Conservation (phyloP, 2,797 vertebrate genomes). For the Myripristis jacobus region DNA sequence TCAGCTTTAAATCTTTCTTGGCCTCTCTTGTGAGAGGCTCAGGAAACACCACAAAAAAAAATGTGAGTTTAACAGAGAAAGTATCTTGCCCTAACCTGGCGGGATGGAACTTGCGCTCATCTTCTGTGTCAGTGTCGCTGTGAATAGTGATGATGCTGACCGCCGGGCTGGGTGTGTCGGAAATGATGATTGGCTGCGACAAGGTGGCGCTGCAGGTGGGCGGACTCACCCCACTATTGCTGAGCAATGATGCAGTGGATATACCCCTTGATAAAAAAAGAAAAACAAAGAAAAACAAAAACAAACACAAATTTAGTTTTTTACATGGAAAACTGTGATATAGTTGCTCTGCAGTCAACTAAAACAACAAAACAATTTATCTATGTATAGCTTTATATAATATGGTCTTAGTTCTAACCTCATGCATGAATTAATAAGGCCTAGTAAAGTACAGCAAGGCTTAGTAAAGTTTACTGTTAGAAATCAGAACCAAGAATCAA, state of each 20-base stretch:
- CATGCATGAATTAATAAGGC: no score
- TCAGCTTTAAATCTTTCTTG: no score
- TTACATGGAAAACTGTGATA: background rate
- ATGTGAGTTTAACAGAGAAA: background rate
- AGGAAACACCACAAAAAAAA: no score
- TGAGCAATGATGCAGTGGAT: slow-evolving; percentile 82
- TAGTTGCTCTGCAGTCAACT: no score
- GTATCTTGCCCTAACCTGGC: slow-evolving; percentile 82
- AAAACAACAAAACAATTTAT: no score
- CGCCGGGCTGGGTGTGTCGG: slow-evolving; percentile 96
- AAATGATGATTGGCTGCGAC: slow-evolving; percentile 96
- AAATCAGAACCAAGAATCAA: no score
- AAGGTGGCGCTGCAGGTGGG: slow-evolving; percentile 82
- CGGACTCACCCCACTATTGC: slow-evolving; percentile 83
- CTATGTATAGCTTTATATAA: no score
- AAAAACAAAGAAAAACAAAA: background rate
- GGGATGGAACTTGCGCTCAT: slow-evolving; percentile 95
- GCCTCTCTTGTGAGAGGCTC: no score
- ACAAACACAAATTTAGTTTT: background rate
- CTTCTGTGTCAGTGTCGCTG: slow-evolving; percentile 98
- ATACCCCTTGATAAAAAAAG: slow-evolving; percentile 71
- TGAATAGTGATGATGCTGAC: slow-evolving; percentile 99
- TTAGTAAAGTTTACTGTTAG: no score
- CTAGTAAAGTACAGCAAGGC: no score
- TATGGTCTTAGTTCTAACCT: no score